A percentile compares a stretch with the other conserved stretches of the same genome.
phyloP scores from a whole-genome alignment of 1,140 invertebrate genomes.

The Trichomalopsis sarcophagae region DNA sequence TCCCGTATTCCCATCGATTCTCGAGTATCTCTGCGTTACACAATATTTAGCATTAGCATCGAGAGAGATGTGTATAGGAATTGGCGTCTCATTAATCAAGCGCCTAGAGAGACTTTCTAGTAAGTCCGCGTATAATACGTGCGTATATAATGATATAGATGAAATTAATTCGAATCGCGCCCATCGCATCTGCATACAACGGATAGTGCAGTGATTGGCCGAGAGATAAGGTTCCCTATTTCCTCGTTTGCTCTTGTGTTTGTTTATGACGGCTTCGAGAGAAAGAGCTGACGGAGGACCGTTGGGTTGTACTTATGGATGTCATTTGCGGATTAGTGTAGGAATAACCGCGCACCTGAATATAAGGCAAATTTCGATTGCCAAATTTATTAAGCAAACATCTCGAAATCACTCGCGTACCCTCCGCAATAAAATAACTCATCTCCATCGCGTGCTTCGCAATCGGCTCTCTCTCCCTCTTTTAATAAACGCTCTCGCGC shows the following conservation, averaged over 20 bases:
- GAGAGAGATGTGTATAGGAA: background rate
- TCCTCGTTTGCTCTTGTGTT: too few relatives aligned
- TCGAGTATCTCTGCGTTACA: too few relatives aligned
- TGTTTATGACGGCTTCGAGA: too few relatives aligned
- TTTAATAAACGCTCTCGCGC: slow-evolving; percentile 25
- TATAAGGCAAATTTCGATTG: background rate
- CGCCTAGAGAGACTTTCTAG: too few relatives aligned
- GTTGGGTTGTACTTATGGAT: too few relatives aligned
- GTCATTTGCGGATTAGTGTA: too few relatives aligned
- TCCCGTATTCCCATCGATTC: too few relatives aligned
- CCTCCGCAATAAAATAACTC: slow-evolving; percentile 41
- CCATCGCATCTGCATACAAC: slow-evolving; percentile 39
- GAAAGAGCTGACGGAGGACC: too few relatives aligned
- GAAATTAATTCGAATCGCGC: slow-evolving; percentile 39
- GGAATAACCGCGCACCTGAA: too few relatives aligned
- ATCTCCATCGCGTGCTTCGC: slow-evolving; percentile 5
- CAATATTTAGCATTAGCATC: background rate
- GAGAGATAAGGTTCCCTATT: too few relatives aligned
- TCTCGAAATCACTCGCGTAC: background rate
- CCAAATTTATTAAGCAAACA: background rate
- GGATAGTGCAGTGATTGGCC: slow-evolving; percentile 38
- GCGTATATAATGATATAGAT: background rate
- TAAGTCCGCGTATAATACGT: background rate
- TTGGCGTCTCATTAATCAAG: background rate
- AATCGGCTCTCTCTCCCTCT: background rate